Evolutionary conservation across 2,797 vertebrate genomes (phyloP).

Genomic region (Malacoctenus gilli): DNA sequence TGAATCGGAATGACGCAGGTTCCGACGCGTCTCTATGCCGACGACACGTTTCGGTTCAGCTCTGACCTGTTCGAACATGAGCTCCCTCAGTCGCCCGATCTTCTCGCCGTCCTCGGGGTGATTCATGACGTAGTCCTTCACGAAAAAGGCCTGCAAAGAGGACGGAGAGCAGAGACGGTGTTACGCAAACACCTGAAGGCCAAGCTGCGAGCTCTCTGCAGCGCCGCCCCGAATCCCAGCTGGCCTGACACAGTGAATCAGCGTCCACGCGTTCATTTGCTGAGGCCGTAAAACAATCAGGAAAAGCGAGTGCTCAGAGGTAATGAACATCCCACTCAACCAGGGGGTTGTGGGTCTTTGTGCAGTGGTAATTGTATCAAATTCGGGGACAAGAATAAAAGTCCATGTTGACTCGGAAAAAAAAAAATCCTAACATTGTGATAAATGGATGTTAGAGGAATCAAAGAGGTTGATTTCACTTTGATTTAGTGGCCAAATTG

Average conservation of each 20-base stretch:
- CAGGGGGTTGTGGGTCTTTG: constrained; percentile 9
- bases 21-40: too few relatives aligned
- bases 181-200: constrained; percentile 49
- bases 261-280: constrained; percentile 22
- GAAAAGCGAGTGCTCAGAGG: constrained; percentile 17
- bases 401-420: constrained; percentile 22
- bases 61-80: constrained; percentile 98
- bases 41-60: too few relatives aligned
- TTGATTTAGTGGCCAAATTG: constrained; percentile 39
- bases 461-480: constrained; percentile 36
- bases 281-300: constrained; percentile 27
- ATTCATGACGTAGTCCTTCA: constrained; percentile 95
- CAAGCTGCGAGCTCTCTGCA: constrained; percentile 22
- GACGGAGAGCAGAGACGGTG: constrained; percentile 49
- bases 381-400: constrained; percentile 23
- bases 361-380: constrained; percentile 36
- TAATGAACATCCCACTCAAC: constrained; percentile 18
- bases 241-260: constrained; percentile 57
- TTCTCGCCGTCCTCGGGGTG: constrained; percentile 98
- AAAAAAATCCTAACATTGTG: constrained; percentile 1
- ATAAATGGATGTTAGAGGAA: constrained; percentile 22
- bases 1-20: too few relatives aligned
- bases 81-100: constrained; percentile 93
- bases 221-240: constrained; percentile 49
- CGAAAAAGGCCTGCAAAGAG: constrained; percentile 90